Conservation (phyloP, 2,888 invertebrate species). For the Trileptium ribeirensis region DNA sequence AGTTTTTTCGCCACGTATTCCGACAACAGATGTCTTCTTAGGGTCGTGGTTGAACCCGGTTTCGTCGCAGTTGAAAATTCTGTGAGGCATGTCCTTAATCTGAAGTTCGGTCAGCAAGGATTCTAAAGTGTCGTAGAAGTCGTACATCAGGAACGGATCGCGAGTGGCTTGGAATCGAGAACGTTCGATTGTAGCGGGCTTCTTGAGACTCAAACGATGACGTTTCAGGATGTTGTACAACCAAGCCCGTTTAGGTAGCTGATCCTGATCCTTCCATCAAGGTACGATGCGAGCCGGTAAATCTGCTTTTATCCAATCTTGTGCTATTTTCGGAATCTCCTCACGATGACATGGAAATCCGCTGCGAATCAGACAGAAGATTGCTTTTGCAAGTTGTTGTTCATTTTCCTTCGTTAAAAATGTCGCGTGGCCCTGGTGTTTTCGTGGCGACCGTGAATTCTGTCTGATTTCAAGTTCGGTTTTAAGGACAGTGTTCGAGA, state of each 20-base stretch:
- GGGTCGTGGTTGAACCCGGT: background rate
- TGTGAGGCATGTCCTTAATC: background rate
- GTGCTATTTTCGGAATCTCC: background rate
- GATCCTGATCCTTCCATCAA: background rate
- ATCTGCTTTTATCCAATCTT: background rate
- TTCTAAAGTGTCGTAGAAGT: conserved; percentile 1
- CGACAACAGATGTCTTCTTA: background rate
- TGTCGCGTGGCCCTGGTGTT: no score
- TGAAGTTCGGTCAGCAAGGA: background rate
- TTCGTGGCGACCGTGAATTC: no score
- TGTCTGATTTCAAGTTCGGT: no score
- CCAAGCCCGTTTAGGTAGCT: background rate
- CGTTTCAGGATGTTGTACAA: background rate
- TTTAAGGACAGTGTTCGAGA: no score
- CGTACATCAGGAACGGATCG: background rate
- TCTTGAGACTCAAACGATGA: background rate
- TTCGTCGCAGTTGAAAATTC: background rate
- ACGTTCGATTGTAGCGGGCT: background rate
- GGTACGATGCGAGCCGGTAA: background rate
- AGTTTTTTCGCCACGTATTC: background rate
- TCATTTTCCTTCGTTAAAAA: no score
- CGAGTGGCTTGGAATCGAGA: background rate
- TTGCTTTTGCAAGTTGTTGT: no score
- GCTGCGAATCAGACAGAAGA: no score
- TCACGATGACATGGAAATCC: background rate